A percentile compares a stretch with the other conserved stretches of the same genome.
Evolutionary conservation across 2,113 vertebrate species (phyloP).

Genomic region (Leiothrix lutea): DNA sequence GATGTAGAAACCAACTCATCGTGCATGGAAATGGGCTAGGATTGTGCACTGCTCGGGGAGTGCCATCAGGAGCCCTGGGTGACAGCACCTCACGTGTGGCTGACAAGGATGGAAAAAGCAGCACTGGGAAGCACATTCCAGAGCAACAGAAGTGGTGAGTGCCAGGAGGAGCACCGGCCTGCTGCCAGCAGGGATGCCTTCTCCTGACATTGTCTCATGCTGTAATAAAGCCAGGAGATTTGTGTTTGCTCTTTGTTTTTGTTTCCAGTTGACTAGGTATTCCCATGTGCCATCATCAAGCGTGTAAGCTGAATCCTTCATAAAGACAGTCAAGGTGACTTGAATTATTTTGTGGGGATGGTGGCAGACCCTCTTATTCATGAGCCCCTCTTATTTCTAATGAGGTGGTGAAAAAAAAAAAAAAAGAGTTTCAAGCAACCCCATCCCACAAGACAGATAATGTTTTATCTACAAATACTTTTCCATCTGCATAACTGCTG

Average conservation of each 20-base stretch:
- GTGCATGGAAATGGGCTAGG: fast-evolving
- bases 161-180: fast-evolving
- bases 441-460: background rate
- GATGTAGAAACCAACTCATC: background rate
- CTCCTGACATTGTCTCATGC: background rate
- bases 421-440: background rate
- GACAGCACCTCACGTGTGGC: fast-evolving
- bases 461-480: background rate
- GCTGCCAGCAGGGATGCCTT: fast-evolving
- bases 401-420: background rate
- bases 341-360: background rate
- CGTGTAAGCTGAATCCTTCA: background rate
- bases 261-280: background rate
- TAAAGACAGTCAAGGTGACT: fast-evolving
- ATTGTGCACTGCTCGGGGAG: fast-evolving
- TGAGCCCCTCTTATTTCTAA: background rate
- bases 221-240: background rate
- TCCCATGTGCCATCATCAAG: fast-evolving
- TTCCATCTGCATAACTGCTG: background rate
- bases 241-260: fast-evolving
- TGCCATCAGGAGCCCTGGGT: background rate
- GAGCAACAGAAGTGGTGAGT: background rate
- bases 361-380: background rate
- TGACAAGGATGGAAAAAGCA: background rate
- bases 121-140: fast-evolving